Conservation (phyloP, 2,113 vertebrate species). For the Plecotus auritus region DNA sequence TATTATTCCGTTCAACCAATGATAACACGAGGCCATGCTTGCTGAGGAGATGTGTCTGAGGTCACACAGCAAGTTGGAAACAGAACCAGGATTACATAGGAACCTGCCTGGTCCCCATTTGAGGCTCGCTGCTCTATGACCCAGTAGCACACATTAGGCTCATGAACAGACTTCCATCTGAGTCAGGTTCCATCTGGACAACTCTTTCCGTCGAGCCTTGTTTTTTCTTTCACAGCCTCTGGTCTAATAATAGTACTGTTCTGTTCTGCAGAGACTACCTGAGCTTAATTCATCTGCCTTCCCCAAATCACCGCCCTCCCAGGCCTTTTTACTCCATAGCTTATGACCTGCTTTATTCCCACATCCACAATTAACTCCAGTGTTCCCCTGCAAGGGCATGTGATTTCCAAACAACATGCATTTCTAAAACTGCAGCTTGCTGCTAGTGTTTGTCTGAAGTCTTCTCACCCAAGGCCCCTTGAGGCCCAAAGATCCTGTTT, state of each 20-base stretch:
- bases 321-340: not conserved
- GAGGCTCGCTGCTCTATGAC: not conserved
- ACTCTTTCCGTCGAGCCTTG: not conserved
- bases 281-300: not conserved
- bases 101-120: too few relatives aligned
- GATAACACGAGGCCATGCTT: not conserved
- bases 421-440: not conserved
- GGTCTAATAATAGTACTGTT: not conserved
- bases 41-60: not conserved
- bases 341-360: conserved; percentile 29
- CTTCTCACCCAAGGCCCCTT: conserved; percentile 14
- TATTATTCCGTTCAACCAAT: not conserved
- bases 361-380: not conserved
- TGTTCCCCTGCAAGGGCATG: not conserved
- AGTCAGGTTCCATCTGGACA: not conserved
- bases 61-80: not conserved
- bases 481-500: conserved; percentile 39
- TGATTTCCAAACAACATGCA: not conserved
- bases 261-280: not conserved
- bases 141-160: not conserved
- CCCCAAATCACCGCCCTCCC: not conserved
- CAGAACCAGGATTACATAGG: not conserved
- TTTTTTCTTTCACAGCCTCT: not conserved
- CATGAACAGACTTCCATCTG: not conserved
- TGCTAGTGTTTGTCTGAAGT: conserved; percentile 7